These are phyloP conservation scores for Turritopsis rubra DNA, from an alignment of 30 jellyfish, hydroid and myxozoan genomes.

Conservation along the genomic window DNA sequence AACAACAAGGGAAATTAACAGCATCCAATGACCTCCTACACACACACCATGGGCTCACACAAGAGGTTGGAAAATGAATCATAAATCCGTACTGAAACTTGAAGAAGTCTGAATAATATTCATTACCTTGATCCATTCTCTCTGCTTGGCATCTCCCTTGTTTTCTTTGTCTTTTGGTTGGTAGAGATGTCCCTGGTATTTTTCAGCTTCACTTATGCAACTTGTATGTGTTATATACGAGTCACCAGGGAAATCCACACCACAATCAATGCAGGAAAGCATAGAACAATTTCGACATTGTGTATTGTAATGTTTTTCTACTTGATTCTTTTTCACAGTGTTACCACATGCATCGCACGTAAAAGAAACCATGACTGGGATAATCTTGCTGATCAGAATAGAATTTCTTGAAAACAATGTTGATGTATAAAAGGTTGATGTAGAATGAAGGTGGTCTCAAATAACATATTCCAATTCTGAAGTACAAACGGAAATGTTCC, in stretches of 20 bases:
- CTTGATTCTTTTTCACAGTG: conserved; percentile 91
- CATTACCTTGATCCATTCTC: conserved; percentile 94
- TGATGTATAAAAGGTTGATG: too few species aligned
- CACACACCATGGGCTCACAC: too few species aligned
- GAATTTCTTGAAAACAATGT: not conserved
- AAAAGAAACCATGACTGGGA: conserved; percentile 70
- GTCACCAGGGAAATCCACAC: conserved; percentile 89
- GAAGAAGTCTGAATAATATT: too few species aligned
- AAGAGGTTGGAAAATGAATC: too few species aligned
- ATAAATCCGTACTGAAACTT: too few species aligned
- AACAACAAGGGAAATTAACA: too few species aligned
- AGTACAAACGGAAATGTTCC: too few species aligned
- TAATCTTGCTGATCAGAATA: not conserved
- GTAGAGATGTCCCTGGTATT: conserved; percentile 93
- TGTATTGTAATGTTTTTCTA: conserved; percentile 82
- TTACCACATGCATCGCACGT: conserved; percentile 95
- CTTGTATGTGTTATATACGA: conserved; percentile 76
- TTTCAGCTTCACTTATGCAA: conserved; percentile 93
- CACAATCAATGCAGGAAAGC: conserved; percentile 95
- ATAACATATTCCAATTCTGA: too few species aligned
- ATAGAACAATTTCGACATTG: conserved; percentile 87
- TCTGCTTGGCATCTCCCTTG: conserved; percentile 91
- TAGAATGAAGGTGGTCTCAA: too few species aligned
- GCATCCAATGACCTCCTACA: too few species aligned
- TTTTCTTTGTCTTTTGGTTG: conserved; percentile 81